phyloP scores from a whole-genome alignment of 2,888 invertebrate species.

The Caenorhabditis imperialis region DNA sequence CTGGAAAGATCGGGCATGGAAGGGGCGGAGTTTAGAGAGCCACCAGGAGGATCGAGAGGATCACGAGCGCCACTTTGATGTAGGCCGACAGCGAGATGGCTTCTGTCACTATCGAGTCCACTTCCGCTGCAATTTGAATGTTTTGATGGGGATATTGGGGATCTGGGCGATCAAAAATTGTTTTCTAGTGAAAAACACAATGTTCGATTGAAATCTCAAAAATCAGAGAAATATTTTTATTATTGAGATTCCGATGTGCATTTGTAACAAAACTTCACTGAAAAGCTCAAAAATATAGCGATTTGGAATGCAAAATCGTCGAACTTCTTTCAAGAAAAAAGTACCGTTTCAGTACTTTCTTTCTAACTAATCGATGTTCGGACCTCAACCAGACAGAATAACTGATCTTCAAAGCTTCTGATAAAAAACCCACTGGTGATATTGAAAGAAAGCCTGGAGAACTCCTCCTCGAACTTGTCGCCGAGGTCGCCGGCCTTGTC shows the following conservation, averaged over 20 bases:
- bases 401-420: too few species aligned
- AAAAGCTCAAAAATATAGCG: too few species aligned
- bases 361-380: too few species aligned
- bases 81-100: slow-evolving; percentile 63
- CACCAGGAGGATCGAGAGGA: slow-evolving; percentile 58
- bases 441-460: slow-evolving; percentile 60
- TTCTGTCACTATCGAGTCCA: slow-evolving; percentile 63
- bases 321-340: too few species aligned
- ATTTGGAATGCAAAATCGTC: too few species aligned
- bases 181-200: not conserved
- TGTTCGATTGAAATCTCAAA: too few species aligned
- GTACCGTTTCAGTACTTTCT: too few species aligned
- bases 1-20: slow-evolving; percentile 19
- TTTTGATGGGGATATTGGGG: not conserved
- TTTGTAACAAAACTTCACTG: too few species aligned
- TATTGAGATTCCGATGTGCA: too few species aligned
- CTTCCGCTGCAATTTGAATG: slow-evolving; percentile 70
- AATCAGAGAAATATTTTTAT: too few species aligned
- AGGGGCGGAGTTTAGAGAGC: not conserved
- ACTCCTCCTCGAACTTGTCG: slow-evolving; percentile 67
- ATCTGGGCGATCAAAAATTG: not conserved
- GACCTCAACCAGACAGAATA: too few species aligned
- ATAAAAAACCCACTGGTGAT: slow-evolving; percentile 59
- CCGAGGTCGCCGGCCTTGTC: slow-evolving; percentile 69
- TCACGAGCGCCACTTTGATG: slow-evolving; percentile 65